Conservation (phyloP, 2,113 vertebrate genomes). For the Typhlomys cinereus region DNA sequence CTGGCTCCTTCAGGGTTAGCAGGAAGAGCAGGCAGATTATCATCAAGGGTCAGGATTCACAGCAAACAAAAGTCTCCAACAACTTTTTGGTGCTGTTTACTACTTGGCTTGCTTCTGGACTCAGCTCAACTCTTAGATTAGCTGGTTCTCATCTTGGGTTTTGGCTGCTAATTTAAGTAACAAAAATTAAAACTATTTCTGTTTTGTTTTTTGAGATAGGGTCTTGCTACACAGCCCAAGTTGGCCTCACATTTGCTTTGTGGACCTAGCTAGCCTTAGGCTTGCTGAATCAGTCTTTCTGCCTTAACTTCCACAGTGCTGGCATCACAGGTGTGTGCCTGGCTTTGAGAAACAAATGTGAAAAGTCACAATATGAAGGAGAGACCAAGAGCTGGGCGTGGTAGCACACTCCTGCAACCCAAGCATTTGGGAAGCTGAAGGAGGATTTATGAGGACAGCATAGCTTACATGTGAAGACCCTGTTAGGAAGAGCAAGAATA, state of each 20-base stretch:
- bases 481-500: too few relatives aligned
- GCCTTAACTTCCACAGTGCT: neutral
- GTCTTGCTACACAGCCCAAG: neutral
- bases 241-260: neutral
- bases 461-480: neutral
- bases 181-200: neutral
- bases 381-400: neutral
- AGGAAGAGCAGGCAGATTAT: constrained; percentile 57
- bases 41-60: constrained; percentile 60
- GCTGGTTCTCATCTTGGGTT: neutral
- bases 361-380: neutral
- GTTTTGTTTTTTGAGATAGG: neutral
- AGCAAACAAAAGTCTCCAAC: constrained; percentile 47
- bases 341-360: neutral
- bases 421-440: neutral
- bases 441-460: neutral
- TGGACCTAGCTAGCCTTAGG: neutral
- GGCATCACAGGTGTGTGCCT: neutral
- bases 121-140: neutral
- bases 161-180: neutral
- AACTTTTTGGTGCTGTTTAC: constrained; percentile 77
- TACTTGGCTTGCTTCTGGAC: constrained; percentile 61
- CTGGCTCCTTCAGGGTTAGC: constrained; percentile 73
- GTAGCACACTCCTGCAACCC: neutral
- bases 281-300: neutral